A percentile compares a stretch with the other conserved stretches of the same genome.
phyloP scores from a whole-genome alignment of 2,888 invertebrate species.

The Oeneis ivallda region DNA sequence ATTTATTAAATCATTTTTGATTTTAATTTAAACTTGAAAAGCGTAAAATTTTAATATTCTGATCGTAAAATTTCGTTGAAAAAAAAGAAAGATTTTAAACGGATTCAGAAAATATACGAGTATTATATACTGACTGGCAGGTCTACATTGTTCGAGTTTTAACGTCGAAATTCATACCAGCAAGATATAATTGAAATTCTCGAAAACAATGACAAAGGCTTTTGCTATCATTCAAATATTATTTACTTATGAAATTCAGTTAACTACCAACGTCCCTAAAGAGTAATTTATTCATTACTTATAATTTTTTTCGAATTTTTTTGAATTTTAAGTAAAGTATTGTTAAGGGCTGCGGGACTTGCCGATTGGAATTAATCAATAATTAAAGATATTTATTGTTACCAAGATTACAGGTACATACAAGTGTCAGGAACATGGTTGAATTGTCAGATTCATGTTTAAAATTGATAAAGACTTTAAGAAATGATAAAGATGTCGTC shows the following conservation, averaged over 20 bases:
- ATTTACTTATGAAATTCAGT: neutral
- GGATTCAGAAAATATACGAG: constrained; percentile 1
- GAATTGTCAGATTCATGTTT: no score
- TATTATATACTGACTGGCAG: neutral
- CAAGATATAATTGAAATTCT: constrained; percentile 7
- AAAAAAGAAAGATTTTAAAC: neutral
- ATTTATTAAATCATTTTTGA: constrained; percentile 21
- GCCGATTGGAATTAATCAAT: no score
- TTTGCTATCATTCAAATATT: neutral
- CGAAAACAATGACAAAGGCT: constrained; percentile 11
- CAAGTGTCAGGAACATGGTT: no score
- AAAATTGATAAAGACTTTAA: no score
- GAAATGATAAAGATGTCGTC: no score
- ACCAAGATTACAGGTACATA: no score
- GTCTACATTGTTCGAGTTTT: constrained; percentile 10
- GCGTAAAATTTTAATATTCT: constrained; percentile 20
- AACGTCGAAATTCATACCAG: neutral
- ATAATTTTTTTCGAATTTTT: no score
- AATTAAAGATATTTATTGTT: no score
- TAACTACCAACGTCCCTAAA: neutral
- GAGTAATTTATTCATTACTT: neutral
- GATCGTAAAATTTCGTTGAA: neutral
- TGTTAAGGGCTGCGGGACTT: no score
- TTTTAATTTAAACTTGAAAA: constrained; percentile 15
- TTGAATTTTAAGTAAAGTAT: no score